A percentile compares a stretch with the other conserved stretches of the same genome.
Conservation (phyloP, 2,888 invertebrate genomes). For the Zygogramma bicolorata region DNA sequence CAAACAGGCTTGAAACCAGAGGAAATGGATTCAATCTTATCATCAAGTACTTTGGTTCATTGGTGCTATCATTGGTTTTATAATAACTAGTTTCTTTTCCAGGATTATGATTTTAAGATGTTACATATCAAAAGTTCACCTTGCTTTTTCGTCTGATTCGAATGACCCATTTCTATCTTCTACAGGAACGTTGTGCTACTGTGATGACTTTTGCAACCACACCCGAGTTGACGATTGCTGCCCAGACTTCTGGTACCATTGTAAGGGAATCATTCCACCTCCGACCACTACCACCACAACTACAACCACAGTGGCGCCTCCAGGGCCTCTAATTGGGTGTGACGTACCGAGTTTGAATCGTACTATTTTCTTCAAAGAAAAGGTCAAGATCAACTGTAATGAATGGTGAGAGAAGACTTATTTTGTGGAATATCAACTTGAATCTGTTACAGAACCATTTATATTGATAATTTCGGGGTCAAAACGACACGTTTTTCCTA, state of each 20-base stretch:
- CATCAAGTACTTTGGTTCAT: too few relatives aligned
- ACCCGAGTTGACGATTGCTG: conserved; percentile 86
- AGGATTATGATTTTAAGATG: too few relatives aligned
- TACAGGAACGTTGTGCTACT: conserved; percentile 89
- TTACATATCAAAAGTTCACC: too few relatives aligned
- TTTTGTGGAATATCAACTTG: not conserved
- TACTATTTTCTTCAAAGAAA: conserved; percentile 67
- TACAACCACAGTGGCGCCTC: conserved; percentile 32
- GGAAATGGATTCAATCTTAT: too few relatives aligned
- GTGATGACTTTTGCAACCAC: conserved; percentile 92
- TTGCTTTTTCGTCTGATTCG: too few relatives aligned
- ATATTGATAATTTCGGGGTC: too few relatives aligned
- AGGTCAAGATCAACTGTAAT: conserved; percentile 78
- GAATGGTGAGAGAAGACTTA: conserved; percentile 71
- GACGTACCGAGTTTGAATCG: conserved; percentile 71
- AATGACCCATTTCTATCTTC: too few relatives aligned
- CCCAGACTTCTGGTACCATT: conserved; percentile 87
- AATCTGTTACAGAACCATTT: too few relatives aligned
- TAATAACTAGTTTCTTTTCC: too few relatives aligned
- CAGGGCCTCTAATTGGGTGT: conserved; percentile 49
- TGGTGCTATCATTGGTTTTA: too few relatives aligned
- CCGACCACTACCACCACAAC: conserved; percentile 40
- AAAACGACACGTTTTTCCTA: too few relatives aligned
- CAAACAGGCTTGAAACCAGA: too few relatives aligned
- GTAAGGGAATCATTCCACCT: conserved; percentile 64